Percentiles rank a stretch among this genome's conserved stretches.
Conservation (phyloP, 1,140 invertebrate species). For the Calephelis virginiensis region DNA sequence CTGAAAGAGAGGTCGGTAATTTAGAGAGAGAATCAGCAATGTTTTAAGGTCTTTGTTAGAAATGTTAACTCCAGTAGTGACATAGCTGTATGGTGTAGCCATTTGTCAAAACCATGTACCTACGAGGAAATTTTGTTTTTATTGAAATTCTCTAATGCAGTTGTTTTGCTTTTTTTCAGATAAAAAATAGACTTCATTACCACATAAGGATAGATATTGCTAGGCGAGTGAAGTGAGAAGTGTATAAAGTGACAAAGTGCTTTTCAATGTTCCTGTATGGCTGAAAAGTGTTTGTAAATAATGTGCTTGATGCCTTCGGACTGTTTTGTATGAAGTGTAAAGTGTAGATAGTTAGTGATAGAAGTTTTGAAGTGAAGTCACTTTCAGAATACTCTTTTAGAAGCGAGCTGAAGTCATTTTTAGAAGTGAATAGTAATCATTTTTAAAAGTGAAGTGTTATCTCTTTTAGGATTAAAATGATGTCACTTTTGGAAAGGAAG, state of each 20-base stretch:
- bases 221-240: slow-evolving; percentile 13
- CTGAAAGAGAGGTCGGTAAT: too few species aligned
- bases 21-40: too few species aligned
- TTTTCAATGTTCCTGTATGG: slow-evolving; percentile 14
- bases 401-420: not conserved
- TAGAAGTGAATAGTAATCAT: too few species aligned
- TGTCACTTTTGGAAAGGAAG: too few species aligned
- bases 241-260: slow-evolving; percentile 18
- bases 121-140: too few species aligned
- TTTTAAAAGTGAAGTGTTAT: too few species aligned
- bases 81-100: too few species aligned
- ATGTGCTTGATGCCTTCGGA: slow-evolving; percentile 11
- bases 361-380: slow-evolving; percentile 7
- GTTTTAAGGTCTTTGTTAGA: too few species aligned
- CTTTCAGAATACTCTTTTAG: not conserved
- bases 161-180: not conserved
- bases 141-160: too few species aligned
- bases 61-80: too few species aligned
- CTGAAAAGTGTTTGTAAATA: slow-evolving; percentile 17
- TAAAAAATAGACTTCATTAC: slow-evolving; percentile 14
- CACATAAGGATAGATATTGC: slow-evolving; percentile 17
- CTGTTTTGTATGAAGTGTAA: slow-evolving; percentile 12
- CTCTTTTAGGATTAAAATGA: too few species aligned
- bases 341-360: slow-evolving; percentile 7
- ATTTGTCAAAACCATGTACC: too few species aligned